Evolutionary conservation across 2,113 vertebrate species (phyloP).

Genomic region (Petaurus breviceps): DNA sequence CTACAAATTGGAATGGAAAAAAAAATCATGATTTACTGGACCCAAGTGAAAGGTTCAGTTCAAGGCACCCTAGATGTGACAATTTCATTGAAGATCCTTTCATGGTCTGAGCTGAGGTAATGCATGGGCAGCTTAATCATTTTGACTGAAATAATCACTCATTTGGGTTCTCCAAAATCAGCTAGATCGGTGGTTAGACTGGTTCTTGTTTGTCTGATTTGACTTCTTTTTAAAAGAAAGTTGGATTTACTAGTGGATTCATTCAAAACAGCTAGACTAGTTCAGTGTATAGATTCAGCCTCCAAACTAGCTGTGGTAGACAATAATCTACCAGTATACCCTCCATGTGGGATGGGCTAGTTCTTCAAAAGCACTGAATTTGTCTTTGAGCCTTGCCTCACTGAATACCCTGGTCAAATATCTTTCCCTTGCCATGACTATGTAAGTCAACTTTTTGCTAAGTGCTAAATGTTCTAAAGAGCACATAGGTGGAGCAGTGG

Average conservation of each 20-base stretch:
- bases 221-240: constrained; percentile 47
- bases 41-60: constrained; percentile 46
- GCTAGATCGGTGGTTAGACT: neutral
- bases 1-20: constrained; percentile 18
- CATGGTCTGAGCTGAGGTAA: constrained; percentile 19
- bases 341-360: neutral
- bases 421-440: neutral
- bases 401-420: neutral
- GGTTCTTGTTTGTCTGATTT: constrained; percentile 42
- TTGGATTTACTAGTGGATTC: constrained; percentile 30
- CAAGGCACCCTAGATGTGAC: constrained; percentile 38
- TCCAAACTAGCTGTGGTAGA: neutral
- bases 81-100: constrained; percentile 49
- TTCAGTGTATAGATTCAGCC: neutral
- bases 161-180: neutral
- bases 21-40: constrained; percentile 32
- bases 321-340: neutral
- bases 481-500: neutral
- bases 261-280: constrained; percentile 42
- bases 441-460: neutral
- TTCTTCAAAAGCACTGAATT: neutral
- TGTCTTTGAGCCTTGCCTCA: neutral
- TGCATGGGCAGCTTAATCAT: constrained; percentile 21
- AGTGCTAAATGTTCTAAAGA: neutral
- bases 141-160: neutral